phyloP scores from a whole-genome alignment of 2,797 vertebrate species.

The Ataeniobius toweri region DNA sequence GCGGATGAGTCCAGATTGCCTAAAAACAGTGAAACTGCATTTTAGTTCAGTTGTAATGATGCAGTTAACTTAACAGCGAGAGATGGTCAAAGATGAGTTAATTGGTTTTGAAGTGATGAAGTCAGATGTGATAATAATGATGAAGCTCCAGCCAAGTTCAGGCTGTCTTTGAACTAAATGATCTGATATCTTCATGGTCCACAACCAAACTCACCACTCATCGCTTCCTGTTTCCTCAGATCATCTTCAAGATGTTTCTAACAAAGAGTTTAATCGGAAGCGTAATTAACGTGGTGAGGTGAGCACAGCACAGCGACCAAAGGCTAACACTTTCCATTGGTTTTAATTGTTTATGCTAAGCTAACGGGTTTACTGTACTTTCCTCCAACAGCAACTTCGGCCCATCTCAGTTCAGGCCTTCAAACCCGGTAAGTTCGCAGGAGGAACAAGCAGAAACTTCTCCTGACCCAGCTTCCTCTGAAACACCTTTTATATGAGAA shows the following conservation, averaged over 20 bases:
- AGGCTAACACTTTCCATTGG: slow-evolving; percentile 3
- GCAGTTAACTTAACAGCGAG: neutral
- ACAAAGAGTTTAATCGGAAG: slow-evolving; percentile 53
- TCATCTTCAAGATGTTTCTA: slow-evolving; percentile 61
- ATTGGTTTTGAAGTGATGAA: neutral
- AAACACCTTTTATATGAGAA: too few relatives aligned
- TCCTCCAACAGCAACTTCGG: slow-evolving; percentile 69
- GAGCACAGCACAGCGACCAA: slow-evolving; percentile 17
- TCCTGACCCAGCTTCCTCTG: too few relatives aligned
- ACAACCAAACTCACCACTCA: too few relatives aligned
- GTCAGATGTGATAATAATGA: neutral
- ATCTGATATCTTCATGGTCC: too few relatives aligned
- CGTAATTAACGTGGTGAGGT: slow-evolving; percentile 68
- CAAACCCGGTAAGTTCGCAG: slow-evolving; percentile 73
- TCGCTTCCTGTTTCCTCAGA: neutral
- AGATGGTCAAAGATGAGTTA: neutral
- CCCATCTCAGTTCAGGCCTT: slow-evolving; percentile 53
- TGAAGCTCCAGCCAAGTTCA: neutral
- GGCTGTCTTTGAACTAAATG: neutral
- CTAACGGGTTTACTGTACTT: neutral
- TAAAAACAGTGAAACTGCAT: too few relatives aligned
- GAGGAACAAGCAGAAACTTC: neutral
- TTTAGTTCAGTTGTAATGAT: neutral
- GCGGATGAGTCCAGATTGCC: too few relatives aligned
- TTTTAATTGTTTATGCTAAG: slow-evolving; percentile 4